A percentile compares a stretch with the other conserved stretches of the same genome.
These are phyloP conservation scores for Heteromormyrus szaboi DNA, from an alignment of 2,797 vertebrate genomes.

Conservation along the genomic window DNA sequence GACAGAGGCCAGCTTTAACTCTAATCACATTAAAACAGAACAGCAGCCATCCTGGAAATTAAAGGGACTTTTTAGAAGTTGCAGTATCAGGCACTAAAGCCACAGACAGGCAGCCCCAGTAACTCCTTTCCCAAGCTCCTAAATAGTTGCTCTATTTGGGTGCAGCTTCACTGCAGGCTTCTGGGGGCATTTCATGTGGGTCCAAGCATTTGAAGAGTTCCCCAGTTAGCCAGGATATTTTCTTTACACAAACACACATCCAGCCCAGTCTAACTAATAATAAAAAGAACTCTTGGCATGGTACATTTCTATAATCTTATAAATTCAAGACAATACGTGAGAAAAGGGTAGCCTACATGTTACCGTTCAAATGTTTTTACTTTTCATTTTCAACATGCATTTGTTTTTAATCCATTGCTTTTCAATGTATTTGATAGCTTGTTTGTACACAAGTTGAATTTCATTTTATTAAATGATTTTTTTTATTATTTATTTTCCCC, in stretches of 20 bases:
- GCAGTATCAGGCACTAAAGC: background rate
- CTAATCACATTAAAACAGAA: background rate
- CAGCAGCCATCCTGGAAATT: background rate
- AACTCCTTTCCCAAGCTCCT: background rate
- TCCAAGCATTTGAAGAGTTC: background rate
- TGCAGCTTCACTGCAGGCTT: background rate
- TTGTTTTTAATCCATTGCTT: background rate
- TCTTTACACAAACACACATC: constrained; percentile 1
- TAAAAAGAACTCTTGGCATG: background rate
- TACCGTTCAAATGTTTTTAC: background rate
- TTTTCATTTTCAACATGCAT: background rate
- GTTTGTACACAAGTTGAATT: background rate
- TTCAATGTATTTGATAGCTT: background rate
- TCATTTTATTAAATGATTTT: constrained; percentile 5
- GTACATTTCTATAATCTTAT: background rate
- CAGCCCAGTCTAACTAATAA: background rate
- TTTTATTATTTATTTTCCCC: background rate
- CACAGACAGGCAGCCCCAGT: background rate
- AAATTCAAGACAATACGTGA: background rate
- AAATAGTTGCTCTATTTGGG: background rate
- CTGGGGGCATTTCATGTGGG: background rate
- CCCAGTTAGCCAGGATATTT: background rate
- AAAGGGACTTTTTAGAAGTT: background rate
- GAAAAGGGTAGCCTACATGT: background rate
- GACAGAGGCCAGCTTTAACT: background rate